Base-by-base conservation (phyloP, 2,888 invertebrate genomes). In the Xylota sylvarum region DNA sequence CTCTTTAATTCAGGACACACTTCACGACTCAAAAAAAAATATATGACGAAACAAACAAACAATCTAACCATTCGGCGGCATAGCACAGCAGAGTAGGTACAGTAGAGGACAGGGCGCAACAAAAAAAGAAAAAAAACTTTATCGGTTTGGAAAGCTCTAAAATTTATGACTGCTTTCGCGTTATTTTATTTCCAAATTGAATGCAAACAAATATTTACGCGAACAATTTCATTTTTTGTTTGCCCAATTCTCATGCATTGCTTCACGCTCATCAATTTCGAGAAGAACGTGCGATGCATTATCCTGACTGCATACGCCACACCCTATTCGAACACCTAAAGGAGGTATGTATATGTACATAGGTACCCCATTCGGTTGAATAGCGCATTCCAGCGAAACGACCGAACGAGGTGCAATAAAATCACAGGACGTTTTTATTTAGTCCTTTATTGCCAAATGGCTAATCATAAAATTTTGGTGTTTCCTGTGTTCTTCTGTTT, bases 381-480 rank as follows among this genome's bases (percentile, higher is more conserved):
- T 70, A 40, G 40, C 10, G 19, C 32, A 48, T 46, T 62, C 35
- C 27, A 52, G 35, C n/a, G 43, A 43, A 43, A 32, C 37, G 19
- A 19, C 58, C 17, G 5, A 55, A 65, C 52, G 58, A 77, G 60
- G 78, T 83, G 78, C 72, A 83, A 78, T 84, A 62, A 84, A 84
- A 84, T 64, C 30, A 67, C 55, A 55, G 67, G 35, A 69, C 58
- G 27, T 67, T 67, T 40, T 73, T 79, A 72, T 77, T 65, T 60
- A 72, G 73, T 83, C 73, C 23, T 67, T 78, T 65, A 46, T 78
- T 73, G 14, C 4, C 4, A 56, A 78, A 83, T 67, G 72, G 58
- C 72, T 65, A 83, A 77, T 72, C 82, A 72, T 60, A 69, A 48
- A 73, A 62, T 48, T 70, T 46, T 37, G 23, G n/a, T 43, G 19